Evolutionary conservation across 2,797 vertebrate genomes (phyloP).

Genomic region (Hypotaenidia philippensis): DNA sequence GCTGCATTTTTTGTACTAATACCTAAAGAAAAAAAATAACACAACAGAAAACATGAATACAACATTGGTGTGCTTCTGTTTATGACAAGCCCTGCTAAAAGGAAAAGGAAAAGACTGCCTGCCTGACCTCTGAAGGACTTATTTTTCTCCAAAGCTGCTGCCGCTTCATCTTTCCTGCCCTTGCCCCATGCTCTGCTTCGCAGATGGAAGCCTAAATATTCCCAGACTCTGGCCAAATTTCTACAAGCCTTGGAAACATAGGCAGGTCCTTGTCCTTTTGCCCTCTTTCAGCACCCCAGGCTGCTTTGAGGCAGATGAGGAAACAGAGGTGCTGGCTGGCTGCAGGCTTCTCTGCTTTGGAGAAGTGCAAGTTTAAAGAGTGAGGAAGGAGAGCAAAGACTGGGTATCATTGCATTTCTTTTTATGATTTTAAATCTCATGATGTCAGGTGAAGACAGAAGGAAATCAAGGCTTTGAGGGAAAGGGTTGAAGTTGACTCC

Average conservation of each 20-base stretch:
- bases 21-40: neutral
- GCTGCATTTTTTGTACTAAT: neutral
- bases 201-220: neutral
- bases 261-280: neutral
- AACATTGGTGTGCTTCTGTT: neutral
- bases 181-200: neutral
- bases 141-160: neutral
- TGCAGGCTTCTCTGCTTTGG: neutral
- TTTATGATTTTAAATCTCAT: neutral
- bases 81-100: neutral
- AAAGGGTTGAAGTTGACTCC: neutral
- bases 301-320: neutral
- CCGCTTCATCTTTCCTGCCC: neutral
- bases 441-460: neutral
- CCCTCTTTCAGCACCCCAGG: neutral
- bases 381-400: neutral
- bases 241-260: neutral
- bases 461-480: neutral
- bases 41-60: neutral
- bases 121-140: neutral
- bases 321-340: neutral
- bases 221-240: neutral
- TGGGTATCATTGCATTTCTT: fast-evolving
- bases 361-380: neutral
- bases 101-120: neutral